Evolutionary conservation across 2,888 invertebrate species (phyloP).

Genomic region (Dryadula phaetusa): DNA sequence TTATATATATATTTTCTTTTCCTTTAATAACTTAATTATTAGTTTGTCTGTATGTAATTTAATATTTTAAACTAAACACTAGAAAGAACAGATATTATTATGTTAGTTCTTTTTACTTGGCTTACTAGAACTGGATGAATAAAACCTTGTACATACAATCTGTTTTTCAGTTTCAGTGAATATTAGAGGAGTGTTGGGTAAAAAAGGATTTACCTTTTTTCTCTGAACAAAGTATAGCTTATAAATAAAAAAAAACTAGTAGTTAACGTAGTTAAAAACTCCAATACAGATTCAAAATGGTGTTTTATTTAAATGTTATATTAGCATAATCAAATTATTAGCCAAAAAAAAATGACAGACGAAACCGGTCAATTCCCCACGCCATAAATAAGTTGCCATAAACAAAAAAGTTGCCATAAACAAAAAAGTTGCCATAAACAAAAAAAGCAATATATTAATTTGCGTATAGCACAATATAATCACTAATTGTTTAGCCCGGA

Average conservation of each 20-base stretch:
- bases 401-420: too few relatives aligned
- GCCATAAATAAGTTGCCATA: neutral
- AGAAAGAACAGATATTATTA: neutral
- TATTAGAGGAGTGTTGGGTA: too few relatives aligned
- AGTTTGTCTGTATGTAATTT: slow-evolving; percentile 1
- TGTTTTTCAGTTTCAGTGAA: too few relatives aligned
- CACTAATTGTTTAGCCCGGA: slow-evolving; percentile 44
- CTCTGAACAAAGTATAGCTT: too few relatives aligned
- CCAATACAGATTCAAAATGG: too few relatives aligned
- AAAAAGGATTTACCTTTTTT: too few relatives aligned
- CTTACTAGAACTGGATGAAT: too few relatives aligned
- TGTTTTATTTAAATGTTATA: too few relatives aligned
- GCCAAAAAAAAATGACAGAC: neutral
- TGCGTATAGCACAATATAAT: slow-evolving; percentile 38
- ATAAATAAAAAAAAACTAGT: too few relatives aligned
- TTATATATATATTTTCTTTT: neutral
- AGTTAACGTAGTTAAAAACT: too few relatives aligned
- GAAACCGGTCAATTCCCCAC: neutral
- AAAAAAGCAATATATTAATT: slow-evolving; percentile 31
- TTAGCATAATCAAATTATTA: too few relatives aligned
- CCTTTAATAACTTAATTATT: slow-evolving; percentile 12
- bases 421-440: slow-evolving; percentile 13
- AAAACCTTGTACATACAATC: too few relatives aligned
- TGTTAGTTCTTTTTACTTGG: neutral
- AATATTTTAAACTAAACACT: neutral